phyloP scores from a whole-genome alignment of 2,888 invertebrate species.

The Gisinianus flammeolus region DNA sequence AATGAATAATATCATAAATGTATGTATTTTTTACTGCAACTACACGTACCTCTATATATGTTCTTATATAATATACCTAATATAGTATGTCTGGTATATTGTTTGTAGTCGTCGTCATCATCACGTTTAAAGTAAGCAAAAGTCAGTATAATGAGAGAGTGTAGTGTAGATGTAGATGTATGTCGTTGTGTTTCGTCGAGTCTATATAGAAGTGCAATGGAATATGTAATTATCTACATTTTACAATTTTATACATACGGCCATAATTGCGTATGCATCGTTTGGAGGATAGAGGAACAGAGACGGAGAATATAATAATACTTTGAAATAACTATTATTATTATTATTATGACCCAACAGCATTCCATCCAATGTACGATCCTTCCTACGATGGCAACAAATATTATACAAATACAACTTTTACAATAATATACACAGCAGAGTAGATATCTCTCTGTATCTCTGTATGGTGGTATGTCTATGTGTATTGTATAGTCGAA shows the following conservation, averaged over 20 bases:
- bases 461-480: not conserved
- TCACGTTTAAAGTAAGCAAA: no score
- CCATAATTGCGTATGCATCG: not conserved
- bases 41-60: no score
- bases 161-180: no score
- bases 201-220: no score
- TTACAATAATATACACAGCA: not conserved
- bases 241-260: constrained; percentile 3
- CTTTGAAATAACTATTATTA: constrained; percentile 11
- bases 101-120: no score
- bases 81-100: no score
- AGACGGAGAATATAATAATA: constrained; percentile 10
- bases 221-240: constrained; percentile 13
- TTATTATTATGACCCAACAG: constrained; percentile 8
- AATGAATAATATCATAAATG: no score
- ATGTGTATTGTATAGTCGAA: not conserved
- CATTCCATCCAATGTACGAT: not conserved
- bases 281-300: not conserved
- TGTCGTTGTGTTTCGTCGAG: no score
- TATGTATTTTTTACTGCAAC: no score
- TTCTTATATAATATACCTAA: no score
- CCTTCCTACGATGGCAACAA: not conserved
- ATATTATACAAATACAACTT: constrained; percentile 2
- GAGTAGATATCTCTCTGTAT: not conserved
- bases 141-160: no score